Evolutionary conservation across 2,797 vertebrate species (phyloP).

Genomic region (Tokudaia tokunoshimensis): DNA sequence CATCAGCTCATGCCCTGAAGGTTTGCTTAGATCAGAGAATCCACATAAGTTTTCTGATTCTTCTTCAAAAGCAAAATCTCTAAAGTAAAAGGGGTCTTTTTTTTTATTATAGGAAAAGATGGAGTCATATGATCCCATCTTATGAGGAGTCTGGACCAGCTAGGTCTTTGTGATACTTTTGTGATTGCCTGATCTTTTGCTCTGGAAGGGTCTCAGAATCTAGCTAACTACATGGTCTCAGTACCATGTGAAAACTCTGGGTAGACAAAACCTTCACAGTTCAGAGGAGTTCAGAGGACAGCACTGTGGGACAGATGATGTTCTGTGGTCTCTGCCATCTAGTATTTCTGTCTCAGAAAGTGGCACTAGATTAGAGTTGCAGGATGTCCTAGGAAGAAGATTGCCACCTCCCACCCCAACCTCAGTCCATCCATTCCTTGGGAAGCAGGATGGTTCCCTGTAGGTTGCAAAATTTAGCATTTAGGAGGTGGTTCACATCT

Average conservation of each 20-base stretch:
- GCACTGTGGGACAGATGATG: constrained; percentile 93
- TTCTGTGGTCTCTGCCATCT: constrained; percentile 91
- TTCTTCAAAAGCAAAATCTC: neutral
- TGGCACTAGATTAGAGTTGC: fast-evolving
- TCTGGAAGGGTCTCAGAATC: neutral
- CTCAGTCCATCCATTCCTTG: neutral
- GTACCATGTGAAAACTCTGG: fast-evolving
- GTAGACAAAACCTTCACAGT: neutral
- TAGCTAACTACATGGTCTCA: neutral
- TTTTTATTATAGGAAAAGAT: neutral
- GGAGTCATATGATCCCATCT: neutral
- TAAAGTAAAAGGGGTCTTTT: neutral
- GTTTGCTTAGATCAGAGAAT: neutral
- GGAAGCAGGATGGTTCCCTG: neutral
- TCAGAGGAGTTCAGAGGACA: constrained; percentile 85
- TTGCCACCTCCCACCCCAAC: fast-evolving
- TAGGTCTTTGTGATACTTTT: neutral
- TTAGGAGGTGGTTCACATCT: neutral
- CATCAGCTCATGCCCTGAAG: neutral
- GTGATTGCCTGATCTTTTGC: neutral
- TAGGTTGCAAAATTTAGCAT: too few relatives aligned
- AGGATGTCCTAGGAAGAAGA: neutral
- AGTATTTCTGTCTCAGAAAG: constrained; percentile 93
- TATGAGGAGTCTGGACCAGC: neutral
- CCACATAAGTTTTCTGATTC: neutral